Base-by-base conservation (phyloP, 2,113 vertebrate genomes). In the Oryzias celebensis region DNA sequence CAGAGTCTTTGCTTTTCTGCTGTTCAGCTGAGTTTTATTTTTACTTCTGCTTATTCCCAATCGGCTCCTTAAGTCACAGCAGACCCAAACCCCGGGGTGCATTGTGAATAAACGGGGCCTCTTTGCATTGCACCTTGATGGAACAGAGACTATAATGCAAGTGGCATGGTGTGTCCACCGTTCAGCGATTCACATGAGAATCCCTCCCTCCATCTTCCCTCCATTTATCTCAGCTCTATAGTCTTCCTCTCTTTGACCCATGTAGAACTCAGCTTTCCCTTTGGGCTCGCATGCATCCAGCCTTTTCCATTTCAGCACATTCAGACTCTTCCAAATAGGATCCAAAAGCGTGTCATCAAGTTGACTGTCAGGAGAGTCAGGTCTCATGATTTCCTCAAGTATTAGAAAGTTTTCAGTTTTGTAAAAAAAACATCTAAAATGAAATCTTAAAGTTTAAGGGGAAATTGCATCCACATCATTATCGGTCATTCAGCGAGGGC, bases 111-210 rank as follows among this genome's bases (percentile, higher is more conserved):
- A 57, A 56, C 22, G 76, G 65, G 83, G 65, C 65, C 86, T 83
- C 82, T 72, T 83, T 75, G 56, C 79, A 14, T 75, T 63, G 75
- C 31, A 73, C 72, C 85, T 82, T 91, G 87, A 92, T 64, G 85
- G 82, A 80, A 89, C 89, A 84, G 87, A 91, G 80, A 73, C 71
- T 56, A 67, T 91, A 93, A 92, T 92, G 88, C 82, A 89, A 89
- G 87, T 91, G 90, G 88, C 92, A 91, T 68, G 56, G 88, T 92
- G 91, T 93, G 91, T 93, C 92, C 86, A 46, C 59, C 72, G 72
- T 58, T 80, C 73, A 85, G 83, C 71, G 71, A 81, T 90, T 84
- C 83, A 55, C 89, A 82, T 91, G 67, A 90, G 81, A 91, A 85
- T 82, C 86, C 57, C 84, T 74, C 80, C 83, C 78, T 68, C 78